A percentile compares a stretch with the other conserved stretches of the same genome.
Evolutionary conservation across 2,888 invertebrate genomes (phyloP).

Genomic region (Diachrysia chrysitis): DNA sequence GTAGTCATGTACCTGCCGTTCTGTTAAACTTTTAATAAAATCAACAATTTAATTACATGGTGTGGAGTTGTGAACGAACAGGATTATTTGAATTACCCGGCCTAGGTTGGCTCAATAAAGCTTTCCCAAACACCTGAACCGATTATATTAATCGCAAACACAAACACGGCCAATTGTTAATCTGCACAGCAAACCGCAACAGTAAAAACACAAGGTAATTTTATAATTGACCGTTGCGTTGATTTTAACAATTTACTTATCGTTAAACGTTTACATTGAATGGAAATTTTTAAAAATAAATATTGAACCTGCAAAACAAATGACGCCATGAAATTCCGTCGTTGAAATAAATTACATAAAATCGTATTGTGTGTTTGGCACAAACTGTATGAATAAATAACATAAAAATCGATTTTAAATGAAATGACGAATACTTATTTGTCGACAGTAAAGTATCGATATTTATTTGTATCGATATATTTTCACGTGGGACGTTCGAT

Average conservation of each 20-base stretch:
- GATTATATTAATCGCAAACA: constrained; percentile 29
- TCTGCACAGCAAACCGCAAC: constrained; percentile 43
- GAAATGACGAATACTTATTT: constrained; percentile 38
- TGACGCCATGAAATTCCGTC: constrained; percentile 41
- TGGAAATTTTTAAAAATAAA: constrained; percentile 68
- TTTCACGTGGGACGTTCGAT: not conserved
- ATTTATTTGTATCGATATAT: not conserved
- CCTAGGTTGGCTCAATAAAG: not conserved
- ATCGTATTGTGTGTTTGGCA: constrained; percentile 58
- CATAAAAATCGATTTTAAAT: constrained; percentile 39
- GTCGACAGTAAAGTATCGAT: constrained; percentile 5
- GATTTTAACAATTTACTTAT: constrained; percentile 61
- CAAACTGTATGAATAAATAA: constrained; percentile 54
- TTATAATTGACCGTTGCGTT: constrained; percentile 64
- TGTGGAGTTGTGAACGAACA: not conserved
- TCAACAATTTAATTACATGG: not conserved
- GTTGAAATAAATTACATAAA: constrained; percentile 65
- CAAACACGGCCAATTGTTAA: constrained; percentile 48
- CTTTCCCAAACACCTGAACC: not conserved
- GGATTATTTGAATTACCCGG: constrained; percentile 3
- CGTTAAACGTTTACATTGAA: constrained; percentile 41
- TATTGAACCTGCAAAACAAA: constrained; percentile 62
- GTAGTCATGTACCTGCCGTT: not conserved
- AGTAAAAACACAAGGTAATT: constrained; percentile 61
- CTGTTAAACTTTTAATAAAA: not conserved